phyloP scores from a whole-genome alignment of 2,113 vertebrate species.

The Triplophysa dalaica region DNA sequence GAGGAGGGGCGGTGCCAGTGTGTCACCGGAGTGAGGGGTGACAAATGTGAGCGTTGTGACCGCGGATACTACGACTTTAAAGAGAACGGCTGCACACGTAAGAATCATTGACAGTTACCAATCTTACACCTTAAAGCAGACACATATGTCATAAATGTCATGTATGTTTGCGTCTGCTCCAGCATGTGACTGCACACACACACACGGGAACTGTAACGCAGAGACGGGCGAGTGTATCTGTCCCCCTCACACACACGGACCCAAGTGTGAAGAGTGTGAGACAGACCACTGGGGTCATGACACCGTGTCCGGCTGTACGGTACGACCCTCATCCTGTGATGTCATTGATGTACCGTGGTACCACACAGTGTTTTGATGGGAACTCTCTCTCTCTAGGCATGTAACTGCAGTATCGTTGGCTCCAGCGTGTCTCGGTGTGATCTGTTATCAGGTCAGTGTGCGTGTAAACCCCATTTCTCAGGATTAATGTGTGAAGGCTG shows the following conservation, averaged over 20 bases:
- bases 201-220: conserved; percentile 82
- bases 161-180: conserved; percentile 45
- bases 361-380: too few species aligned
- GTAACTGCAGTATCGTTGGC: conserved; percentile 79
- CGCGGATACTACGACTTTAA: conserved; percentile 78
- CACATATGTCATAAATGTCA: not conserved
- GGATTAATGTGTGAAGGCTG: conserved; percentile 79
- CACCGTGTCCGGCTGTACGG: conserved; percentile 82
- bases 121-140: too few species aligned
- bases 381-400: conserved; percentile 69
- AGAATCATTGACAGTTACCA: conserved; percentile 26
- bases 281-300: conserved; percentile 82
- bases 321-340: conserved; percentile 51
- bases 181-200: conserved; percentile 90
- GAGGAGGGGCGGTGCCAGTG: conserved; percentile 82
- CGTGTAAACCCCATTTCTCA: conserved; percentile 76
- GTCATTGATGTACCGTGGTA: not conserved
- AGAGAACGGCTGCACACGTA: conserved; percentile 82
- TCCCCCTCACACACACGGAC: conserved; percentile 81
- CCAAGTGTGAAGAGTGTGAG: conserved; percentile 81
- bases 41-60: conserved; percentile 82
- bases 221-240: conserved; percentile 84
- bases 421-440: conserved; percentile 77
- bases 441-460: conserved; percentile 76
- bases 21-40: conserved; percentile 76